Evolutionary conservation across 2,113 vertebrate species (phyloP), one percentile per base, ranked within the genome.

Genomic region (Girardinichthys multiradiatus): DNA sequence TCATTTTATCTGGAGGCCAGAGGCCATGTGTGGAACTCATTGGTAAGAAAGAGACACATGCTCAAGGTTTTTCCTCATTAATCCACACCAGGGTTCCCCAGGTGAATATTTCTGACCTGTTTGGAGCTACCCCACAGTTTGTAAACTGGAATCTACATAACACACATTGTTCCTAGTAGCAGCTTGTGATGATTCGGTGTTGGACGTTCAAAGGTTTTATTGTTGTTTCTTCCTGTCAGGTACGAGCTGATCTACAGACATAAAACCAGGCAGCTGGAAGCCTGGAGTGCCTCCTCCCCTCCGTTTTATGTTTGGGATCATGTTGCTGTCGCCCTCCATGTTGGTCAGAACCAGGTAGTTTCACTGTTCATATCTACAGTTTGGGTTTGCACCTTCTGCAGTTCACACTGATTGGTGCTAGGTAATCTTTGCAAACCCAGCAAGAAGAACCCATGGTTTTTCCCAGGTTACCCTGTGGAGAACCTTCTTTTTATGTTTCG

Each of bases 271-370:
- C 63, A 31, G 63, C 10, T 69, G 61, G 57, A 54, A 1, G 37
- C 7, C 0, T 0, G 0, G 0, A 8, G 14, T 0, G 0, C 1
- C 0, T 0, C 0, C 0, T 0, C 6, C 2, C 1, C 0, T 5
- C 0, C 6, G 48, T 86, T 0, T 26, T 87, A 82, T 54, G 70
- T 82, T 2, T 87, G 86, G 82, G 72, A 87, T 63, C 0, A 80
- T 0, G 45, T 77, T 0, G 28, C 67, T 9, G 0, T 87, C 15
- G 79, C 70, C 11, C 51, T 84, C 28, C 64, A 66, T 1, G 0
- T 84, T 24, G 0, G 26, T 13, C 14, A 1, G 0, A 0, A 42
- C 4, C 1, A 79, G 70, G 82, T 87, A 62, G 0, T 1, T 31
- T 51, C 24, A 24, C 42, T 21, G 21, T 31, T 39, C 9, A 24